These are phyloP conservation scores for Daphoenositta chrysoptera DNA, from an alignment of 2,113 vertebrate species.

Conservation along the genomic window DNA sequence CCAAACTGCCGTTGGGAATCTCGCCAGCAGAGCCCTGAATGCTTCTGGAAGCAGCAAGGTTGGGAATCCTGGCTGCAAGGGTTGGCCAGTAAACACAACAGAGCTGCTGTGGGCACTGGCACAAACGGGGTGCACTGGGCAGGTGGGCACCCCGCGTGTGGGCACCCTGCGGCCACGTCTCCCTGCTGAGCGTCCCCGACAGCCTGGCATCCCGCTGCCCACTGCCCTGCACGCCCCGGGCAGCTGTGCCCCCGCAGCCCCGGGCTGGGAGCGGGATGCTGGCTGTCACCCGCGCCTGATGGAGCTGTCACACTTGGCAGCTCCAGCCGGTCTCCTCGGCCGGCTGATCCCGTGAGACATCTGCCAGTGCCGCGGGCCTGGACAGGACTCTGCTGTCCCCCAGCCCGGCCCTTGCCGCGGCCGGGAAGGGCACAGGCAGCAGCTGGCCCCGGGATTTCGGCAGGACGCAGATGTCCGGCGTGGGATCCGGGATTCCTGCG, in stretches of 20 bases:
- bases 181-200: background rate
- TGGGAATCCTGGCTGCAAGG: background rate
- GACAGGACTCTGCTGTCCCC: background rate
- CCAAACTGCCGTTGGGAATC: background rate
- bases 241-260: background rate
- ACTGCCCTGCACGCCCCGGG: fast-evolving
- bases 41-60: background rate
- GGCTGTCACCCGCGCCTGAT: background rate
- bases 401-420: fast-evolving
- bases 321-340: background rate
- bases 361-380: background rate
- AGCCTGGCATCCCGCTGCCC: background rate
- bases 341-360: background rate
- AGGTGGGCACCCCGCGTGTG: background rate
- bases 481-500: background rate
- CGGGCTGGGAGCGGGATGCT: fast-evolving
- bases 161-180: fast-evolving
- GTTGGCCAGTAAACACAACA: fast-evolving
- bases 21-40: background rate
- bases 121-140: fast-evolving
- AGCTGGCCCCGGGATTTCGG: background rate
- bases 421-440: background rate
- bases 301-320: conserved; percentile 28
- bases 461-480: background rate
- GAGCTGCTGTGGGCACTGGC: background rate